These are phyloP conservation scores for Poeciliopsis turneri DNA, from an alignment of 2,797 vertebrate species.

Conservation along the genomic window DNA sequence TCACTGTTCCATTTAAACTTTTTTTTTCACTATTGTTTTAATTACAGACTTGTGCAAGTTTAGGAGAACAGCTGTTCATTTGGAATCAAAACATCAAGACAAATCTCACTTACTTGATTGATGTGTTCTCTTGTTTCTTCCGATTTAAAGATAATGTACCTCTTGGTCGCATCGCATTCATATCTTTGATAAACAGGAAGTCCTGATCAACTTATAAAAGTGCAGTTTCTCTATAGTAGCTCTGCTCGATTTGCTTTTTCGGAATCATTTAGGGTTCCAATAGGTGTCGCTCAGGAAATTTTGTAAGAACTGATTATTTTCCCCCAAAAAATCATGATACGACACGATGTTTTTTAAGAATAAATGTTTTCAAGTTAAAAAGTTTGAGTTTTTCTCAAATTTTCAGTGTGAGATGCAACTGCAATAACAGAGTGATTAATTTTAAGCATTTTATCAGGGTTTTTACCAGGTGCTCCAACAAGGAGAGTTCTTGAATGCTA, in stretches of 20 bases:
- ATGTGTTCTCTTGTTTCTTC: neutral
- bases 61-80: neutral
- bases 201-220: neutral
- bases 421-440: neutral
- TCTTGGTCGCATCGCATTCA: neutral
- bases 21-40: neutral
- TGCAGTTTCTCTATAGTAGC: neutral
- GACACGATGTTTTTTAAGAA: neutral
- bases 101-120: neutral
- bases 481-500: neutral
- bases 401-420: neutral
- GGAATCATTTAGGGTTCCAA: neutral
- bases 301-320: neutral
- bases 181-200: neutral
- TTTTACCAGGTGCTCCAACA: neutral
- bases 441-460: neutral
- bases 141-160: neutral
- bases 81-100: neutral
- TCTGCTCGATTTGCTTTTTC: neutral
- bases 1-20: neutral
- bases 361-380: neutral
- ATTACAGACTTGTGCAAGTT: neutral
- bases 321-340: neutral
- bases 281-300: neutral
- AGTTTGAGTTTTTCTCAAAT: neutral